phyloP scores from a whole-genome alignment of 2,113 vertebrate genomes.

The Ammodytes dubius region DNA sequence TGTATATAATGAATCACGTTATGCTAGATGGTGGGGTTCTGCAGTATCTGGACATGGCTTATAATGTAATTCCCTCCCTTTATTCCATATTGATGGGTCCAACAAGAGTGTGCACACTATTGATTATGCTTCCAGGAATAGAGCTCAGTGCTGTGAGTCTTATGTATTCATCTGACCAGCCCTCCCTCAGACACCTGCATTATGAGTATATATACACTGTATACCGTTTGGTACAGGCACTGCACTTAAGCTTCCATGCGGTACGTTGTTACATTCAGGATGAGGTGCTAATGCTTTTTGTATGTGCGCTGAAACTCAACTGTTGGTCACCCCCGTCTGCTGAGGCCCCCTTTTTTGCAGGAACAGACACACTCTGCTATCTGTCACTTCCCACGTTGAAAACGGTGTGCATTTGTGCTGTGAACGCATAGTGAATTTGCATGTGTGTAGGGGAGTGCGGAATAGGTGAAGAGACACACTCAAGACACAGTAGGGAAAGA shows the following conservation, averaged over 20 bases:
- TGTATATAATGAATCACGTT: constrained; percentile 58
- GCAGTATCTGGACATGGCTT: constrained; percentile 64
- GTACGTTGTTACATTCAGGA: neutral
- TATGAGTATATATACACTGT: constrained; percentile 21
- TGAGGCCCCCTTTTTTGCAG: neutral
- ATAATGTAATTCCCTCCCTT: constrained; percentile 68
- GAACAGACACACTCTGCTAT: constrained; percentile 1
- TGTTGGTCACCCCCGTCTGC: neutral
- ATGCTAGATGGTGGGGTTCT: constrained; percentile 48
- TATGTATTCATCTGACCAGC: constrained; percentile 32
- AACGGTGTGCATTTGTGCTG: neutral
- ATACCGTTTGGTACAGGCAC: neutral
- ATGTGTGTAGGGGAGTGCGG: constrained; percentile 44
- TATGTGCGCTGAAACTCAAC: constrained; percentile 1
- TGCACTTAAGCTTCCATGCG: neutral
- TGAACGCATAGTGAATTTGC: constrained; percentile 24
- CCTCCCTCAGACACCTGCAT: constrained; percentile 31
- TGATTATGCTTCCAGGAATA: constrained; percentile 69
- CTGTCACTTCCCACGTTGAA: constrained; percentile 27
- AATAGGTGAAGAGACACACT: neutral
- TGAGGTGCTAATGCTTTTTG: neutral
- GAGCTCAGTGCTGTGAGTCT: constrained; percentile 31
- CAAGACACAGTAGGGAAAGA: constrained; percentile 21
- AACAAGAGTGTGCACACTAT: constrained; percentile 50
- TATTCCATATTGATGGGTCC: constrained; percentile 62